A percentile compares a stretch with the other conserved stretches of the same genome.
Conservation (phyloP, 2,888 invertebrate species). For the Lepas anatifera region DNA sequence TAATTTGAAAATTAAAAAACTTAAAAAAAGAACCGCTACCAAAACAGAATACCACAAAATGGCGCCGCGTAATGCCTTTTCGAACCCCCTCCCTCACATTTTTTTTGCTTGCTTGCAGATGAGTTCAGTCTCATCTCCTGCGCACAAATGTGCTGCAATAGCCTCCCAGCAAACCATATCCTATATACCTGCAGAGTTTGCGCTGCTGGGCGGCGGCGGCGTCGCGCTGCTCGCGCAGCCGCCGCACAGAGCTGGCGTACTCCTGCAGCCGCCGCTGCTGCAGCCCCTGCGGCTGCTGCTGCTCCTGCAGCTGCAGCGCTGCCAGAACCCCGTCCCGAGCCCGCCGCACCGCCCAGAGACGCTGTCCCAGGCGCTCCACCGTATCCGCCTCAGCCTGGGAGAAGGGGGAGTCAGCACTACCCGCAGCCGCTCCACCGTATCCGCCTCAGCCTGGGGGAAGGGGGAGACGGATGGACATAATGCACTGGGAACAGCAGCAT, state of each 20-base stretch:
- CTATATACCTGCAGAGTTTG: not conserved
- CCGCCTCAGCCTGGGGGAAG: no score
- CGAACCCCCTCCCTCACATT: no score
- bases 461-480: no score
- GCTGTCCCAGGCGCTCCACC: not conserved
- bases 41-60: no score
- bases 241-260: not conserved
- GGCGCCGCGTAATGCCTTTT: no score
- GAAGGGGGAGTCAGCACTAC: not conserved
- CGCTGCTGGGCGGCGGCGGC: slow-evolving; percentile 19
- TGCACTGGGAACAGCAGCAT: no score
- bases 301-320: slow-evolving; percentile 15
- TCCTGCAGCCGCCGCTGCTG: not conserved
- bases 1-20: no score
- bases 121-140: no score
- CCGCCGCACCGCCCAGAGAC: not conserved
- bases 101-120: no score
- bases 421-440: not conserved
- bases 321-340: not conserved
- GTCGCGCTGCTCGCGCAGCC: slow-evolving; percentile 23
- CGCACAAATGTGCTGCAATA: no score
- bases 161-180: no score
- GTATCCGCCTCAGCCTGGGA: not conserved
- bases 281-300: slow-evolving; percentile 24
- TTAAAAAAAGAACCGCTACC: no score